Base-by-base conservation (phyloP, 2,113 vertebrate genomes). In the Morone chrysops region DNA sequence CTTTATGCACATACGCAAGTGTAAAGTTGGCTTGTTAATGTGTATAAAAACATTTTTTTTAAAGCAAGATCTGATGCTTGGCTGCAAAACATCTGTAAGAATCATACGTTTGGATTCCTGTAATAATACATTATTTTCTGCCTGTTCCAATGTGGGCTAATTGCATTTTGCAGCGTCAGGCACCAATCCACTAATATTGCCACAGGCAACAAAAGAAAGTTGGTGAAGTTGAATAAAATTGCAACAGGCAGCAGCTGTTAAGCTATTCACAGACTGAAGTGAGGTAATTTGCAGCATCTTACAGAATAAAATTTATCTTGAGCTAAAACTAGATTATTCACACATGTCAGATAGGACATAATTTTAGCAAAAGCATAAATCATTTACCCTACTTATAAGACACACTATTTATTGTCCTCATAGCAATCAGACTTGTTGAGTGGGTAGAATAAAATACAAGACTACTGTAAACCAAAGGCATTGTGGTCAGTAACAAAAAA, bases 221-320 rank as follows among this genome's bases (percentile, higher is more conserved):
- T 92, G 80, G 78, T 78, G 83, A 84, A 87, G 86, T 87, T 89
- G 82, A 92, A 82, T 89, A 70, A 85, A 87, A 93, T 78, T 82
- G 83, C 87, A 92, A 88, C 84, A 90, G 91, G 84, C 85, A 91
- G 89, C 79, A 87, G 92, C 88, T 90, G 91, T 84, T 92, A 77
- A 92, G 84, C 87, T 91, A 90, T 92, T 92, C 85, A 86, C 80
- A 89, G 81, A 85, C 70, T 86, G 75, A 83, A 89, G 81, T 85
- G 84, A 92, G 82, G 90, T 86, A 71, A 89, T 87, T 69, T 87
- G 78, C 77, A 81, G 83, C 5, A 8, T 82, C 69, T 70, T 61
- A 87, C 78, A 60, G 75, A 89, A 76, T 63, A 38, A 70, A 71
- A 81, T 82, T 73, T 84, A 43, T 75, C 59, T 77, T 40, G 40